phyloP scores from a whole-genome alignment of 2,888 invertebrate genomes.

The Lysandra coridon region DNA sequence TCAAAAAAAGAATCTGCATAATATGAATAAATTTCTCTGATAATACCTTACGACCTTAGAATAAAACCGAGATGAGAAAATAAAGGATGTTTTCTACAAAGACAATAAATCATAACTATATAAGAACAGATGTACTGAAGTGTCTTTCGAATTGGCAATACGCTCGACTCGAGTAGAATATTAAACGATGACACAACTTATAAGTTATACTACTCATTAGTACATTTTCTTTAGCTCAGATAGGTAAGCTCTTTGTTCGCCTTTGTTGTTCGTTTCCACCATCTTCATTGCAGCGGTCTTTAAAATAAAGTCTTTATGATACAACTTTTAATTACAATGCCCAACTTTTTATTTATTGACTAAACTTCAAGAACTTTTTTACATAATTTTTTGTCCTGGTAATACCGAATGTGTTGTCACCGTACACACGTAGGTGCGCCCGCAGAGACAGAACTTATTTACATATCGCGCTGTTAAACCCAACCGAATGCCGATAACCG shows the following conservation, averaged over 20 bases:
- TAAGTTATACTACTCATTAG: not conserved
- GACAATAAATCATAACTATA: not conserved
- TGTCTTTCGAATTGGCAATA: not conserved
- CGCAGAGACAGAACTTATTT: conserved; percentile 35
- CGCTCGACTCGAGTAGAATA: not conserved
- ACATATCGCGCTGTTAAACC: conserved; percentile 34
- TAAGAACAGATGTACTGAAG: not conserved
- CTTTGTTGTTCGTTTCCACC: conserved; percentile 1
- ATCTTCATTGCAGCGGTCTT: not conserved
- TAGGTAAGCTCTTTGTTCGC: conserved; percentile 10
- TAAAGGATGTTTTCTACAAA: not conserved
- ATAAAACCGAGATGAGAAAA: too few relatives aligned
- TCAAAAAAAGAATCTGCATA: too few relatives aligned
- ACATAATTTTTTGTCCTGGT: not conserved
- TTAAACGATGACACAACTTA: not conserved
- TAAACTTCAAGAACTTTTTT: not conserved
- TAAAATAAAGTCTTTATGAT: not conserved
- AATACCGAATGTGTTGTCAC: not conserved
- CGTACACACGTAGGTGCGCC: conserved; percentile 27
- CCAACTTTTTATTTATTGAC: not conserved
- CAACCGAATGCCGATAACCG: conserved; percentile 36
- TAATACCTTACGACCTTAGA: too few relatives aligned
- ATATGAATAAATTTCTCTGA: too few relatives aligned
- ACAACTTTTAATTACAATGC: conserved; percentile 6
- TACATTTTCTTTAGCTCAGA: not conserved